Evolutionary conservation across 2,888 invertebrate species (phyloP), one percentile per base, ranked within the genome.

Genomic region (Celastrina argiolus): DNA sequence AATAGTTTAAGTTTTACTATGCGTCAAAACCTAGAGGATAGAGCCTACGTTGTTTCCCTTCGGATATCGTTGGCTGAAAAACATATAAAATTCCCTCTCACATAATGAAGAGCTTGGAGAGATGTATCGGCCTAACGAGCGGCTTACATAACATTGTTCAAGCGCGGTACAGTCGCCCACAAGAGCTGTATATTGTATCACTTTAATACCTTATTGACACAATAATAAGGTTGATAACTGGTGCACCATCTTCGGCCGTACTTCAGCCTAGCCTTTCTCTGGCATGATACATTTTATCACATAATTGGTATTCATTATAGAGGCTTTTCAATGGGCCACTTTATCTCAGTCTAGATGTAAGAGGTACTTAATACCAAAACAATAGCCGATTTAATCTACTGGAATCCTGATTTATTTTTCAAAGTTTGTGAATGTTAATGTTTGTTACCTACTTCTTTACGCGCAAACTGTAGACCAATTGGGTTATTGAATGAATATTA

Each of bases 261-360:
- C 51, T 58, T 31, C 58, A 31, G 31, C 16, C 31, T 8, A 14
- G 61, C 61, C 61, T 61, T 61, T 61, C 61, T 61, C 61, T 14
- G 61, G 6, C 18, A 61, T 61, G 61, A 31, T 61, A 61, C 2
- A 18, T 61, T 18, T 36, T 39, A 39, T 22, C 36, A 61, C 36
- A 36, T 61, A 22, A 34, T 61, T 61, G 36, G 61, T 22, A 36
- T 36, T 36, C 39, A 59, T 51, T 51, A 51, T 51, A 14, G 51
- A 22, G 51, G 22, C 51, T 51, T 51, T 51, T 51, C 51, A 51
- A 51, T 51, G 22, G 51, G 6, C 41, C 4, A 51, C 26, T 36
- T 36, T 2, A 12, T 12, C 10, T 4, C 51, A 51, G 22, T 51
- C 51, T 51, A 26, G 51, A 12, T 51, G 22, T 22, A 18, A 51